Evolutionary conservation across 2,888 invertebrate genomes (phyloP).

Genomic region (Labia minor): DNA sequence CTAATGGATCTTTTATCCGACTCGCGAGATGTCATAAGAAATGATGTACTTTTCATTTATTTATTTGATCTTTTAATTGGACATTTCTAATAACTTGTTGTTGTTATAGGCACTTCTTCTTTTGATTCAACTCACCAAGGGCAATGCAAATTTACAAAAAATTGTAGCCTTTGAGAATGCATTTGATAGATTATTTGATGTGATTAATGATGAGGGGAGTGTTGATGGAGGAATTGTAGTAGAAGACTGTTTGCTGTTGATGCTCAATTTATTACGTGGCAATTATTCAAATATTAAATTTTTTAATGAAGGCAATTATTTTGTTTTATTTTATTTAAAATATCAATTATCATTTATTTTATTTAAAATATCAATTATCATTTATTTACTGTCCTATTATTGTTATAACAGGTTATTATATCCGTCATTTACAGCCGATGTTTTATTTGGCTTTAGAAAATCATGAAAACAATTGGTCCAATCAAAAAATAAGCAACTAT

Average conservation of each 20-base stretch:
- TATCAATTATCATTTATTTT: too few species aligned
- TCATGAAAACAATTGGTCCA: constrained; percentile 69
- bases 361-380: not conserved
- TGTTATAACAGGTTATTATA: constrained; percentile 58
- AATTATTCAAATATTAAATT: constrained; percentile 97
- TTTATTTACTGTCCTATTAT: too few species aligned
- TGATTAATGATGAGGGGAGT: constrained; percentile 81
- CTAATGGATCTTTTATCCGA: constrained; percentile 93
- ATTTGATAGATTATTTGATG: constrained; percentile 88
- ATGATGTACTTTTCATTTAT: constrained; percentile 55
- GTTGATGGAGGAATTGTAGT: constrained; percentile 96
- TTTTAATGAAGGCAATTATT: constrained; percentile 72
- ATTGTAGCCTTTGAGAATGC: constrained; percentile 99
- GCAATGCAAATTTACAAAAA: constrained; percentile 95
- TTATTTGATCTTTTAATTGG: not conserved
- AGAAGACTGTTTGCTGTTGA: constrained; percentile 88
- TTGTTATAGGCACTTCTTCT: constrained; percentile 61
- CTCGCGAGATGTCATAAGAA: constrained; percentile 86
- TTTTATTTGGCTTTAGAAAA: constrained; percentile 66
- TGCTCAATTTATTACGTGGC: constrained; percentile 85
- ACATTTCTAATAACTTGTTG: not conserved
- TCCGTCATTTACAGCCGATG: constrained; percentile 81
- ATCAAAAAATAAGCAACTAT: constrained; percentile 89
- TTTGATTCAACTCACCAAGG: constrained; percentile 82
- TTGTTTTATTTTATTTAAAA: not conserved